These are phyloP conservation scores for Porites cylindrica DNA, from an alignment of 92 coral and sea anemone species.

Conservation along the genomic window DNA sequence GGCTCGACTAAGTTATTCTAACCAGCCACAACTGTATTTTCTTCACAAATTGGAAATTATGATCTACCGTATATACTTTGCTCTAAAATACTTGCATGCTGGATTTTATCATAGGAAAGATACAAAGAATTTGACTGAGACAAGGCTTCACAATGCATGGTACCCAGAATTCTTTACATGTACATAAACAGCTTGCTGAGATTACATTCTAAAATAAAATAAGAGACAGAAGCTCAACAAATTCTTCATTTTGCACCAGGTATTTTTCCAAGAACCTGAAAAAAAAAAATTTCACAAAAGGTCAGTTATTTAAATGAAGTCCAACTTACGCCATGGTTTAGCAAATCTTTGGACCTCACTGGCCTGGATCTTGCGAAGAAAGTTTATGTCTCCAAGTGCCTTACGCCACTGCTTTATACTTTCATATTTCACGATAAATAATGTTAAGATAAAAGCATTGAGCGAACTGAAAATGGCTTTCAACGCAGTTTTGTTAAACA, in stretches of 20 bases:
- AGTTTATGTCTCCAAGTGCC: no score
- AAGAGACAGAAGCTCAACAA: not conserved
- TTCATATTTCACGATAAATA: no score
- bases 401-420: no score
- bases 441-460: no score
- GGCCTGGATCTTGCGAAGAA: not conserved
- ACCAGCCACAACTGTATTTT: no score
- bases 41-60: not conserved
- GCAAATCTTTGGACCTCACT: not conserved
- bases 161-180: not conserved
- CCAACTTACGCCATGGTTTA: not conserved
- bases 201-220: not conserved
- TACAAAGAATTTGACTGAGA: not conserved
- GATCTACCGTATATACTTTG: not conserved
- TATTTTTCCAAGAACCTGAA: conserved; percentile 85
- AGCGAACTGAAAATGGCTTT: no score
- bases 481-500: no score
- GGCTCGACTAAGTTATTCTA: no score
- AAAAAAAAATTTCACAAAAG: not conserved
- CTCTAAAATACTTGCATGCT: not conserved
- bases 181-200: not conserved
- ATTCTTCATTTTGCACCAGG: conserved; percentile 80
- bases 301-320: no score
- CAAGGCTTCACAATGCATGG: not conserved
- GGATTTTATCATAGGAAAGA: not conserved